Evolutionary conservation across 2,797 vertebrate species (phyloP).

Genomic region (Ceryle rudis): DNA sequence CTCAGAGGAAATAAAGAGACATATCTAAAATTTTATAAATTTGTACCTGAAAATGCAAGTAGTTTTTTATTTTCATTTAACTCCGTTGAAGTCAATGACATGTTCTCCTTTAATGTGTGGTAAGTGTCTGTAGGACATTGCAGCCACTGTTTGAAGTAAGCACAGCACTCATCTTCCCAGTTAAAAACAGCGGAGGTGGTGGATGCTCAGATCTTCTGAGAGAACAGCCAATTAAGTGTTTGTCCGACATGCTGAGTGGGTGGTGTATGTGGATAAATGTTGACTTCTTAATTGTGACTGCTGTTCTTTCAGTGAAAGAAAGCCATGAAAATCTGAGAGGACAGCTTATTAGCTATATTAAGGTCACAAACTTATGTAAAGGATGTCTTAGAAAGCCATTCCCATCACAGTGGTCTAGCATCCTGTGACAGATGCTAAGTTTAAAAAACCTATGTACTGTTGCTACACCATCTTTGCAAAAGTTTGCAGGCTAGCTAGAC

Average conservation of each 20-base stretch:
- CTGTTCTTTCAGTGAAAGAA: not conserved
- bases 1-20: not conserved
- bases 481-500: not conserved
- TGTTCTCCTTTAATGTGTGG: not conserved
- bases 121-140: not conserved
- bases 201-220: not conserved
- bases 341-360: not conserved
- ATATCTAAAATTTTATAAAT: not conserved
- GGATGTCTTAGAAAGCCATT: not conserved
- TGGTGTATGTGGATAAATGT: not conserved
- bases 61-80: not conserved
- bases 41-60: not conserved
- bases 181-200: not conserved
- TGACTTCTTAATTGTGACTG: not conserved
- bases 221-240: not conserved
- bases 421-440: not conserved
- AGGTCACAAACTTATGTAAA: not conserved
- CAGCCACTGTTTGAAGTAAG: not conserved
- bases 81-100: not conserved
- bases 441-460: not conserved
- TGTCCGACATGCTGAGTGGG: not conserved
- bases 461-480: not conserved
- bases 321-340: not conserved
- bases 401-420: not conserved
- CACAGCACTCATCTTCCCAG: not conserved